phyloP scores from a whole-genome alignment of 1,140 invertebrate genomes.

The Euglossa dilemma region DNA sequence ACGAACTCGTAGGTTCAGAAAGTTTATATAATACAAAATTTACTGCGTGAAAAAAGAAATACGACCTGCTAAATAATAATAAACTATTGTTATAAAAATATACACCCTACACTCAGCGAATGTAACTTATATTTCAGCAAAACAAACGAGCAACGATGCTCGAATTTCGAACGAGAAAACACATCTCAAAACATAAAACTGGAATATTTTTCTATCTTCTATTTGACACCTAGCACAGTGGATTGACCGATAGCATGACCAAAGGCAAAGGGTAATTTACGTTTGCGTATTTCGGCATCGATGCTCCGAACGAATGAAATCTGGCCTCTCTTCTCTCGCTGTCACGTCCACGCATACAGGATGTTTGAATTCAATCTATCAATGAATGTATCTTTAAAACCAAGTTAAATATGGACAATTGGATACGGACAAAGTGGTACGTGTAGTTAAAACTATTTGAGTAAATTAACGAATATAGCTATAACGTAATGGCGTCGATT shows the following conservation, averaged over 20 bases:
- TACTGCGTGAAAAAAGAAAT: no score
- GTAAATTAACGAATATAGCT: background rate
- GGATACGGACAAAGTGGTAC: background rate
- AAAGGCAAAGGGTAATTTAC: slow-evolving; percentile 49
- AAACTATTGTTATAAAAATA: background rate
- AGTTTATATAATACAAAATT: no score
- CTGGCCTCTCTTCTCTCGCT: slow-evolving; percentile 3
- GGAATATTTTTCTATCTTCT: slow-evolving; percentile 48
- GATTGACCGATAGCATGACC: slow-evolving; percentile 39
- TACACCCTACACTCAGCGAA: background rate
- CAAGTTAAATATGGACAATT: slow-evolving; percentile 2
- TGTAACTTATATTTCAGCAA: slow-evolving; percentile 8
- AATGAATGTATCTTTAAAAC: slow-evolving; percentile 6
- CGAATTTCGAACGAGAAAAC: background rate
- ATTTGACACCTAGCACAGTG: slow-evolving; percentile 47
- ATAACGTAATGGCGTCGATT: background rate
- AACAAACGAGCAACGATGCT: background rate
- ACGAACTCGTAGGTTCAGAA: no score
- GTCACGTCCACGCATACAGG: background rate
- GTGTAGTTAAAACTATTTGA: background rate
- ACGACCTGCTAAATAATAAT: no score
- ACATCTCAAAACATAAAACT: slow-evolving; percentile 39
- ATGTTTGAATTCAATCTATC: slow-evolving; percentile 12
- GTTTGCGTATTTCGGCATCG: slow-evolving; percentile 39
- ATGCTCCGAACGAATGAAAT: slow-evolving; percentile 49